These are phyloP conservation scores for Mactra quadrangularis DNA, from an alignment of 1,140 invertebrate species.

Conservation along the genomic window DNA sequence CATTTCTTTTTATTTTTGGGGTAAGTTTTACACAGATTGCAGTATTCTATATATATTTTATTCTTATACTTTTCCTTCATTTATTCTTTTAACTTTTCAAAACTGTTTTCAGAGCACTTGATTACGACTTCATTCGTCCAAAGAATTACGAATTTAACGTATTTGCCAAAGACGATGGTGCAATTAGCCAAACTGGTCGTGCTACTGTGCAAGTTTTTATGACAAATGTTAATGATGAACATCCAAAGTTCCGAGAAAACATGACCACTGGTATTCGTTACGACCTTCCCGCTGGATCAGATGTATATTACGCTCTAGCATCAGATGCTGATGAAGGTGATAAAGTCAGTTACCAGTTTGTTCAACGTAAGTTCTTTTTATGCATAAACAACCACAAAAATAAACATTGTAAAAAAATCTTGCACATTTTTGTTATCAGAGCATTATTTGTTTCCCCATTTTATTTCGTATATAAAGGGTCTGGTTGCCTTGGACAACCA, in stretches of 20 bases:
- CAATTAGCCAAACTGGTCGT: slow-evolving; percentile 85
- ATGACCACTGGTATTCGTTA: slow-evolving; percentile 92
- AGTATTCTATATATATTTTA: no score
- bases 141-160: slow-evolving; percentile 74
- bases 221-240: slow-evolving; percentile 78
- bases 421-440: no score
- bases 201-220: slow-evolving; percentile 88
- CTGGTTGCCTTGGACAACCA: no score
- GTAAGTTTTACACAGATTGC: no score
- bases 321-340: slow-evolving; percentile 92
- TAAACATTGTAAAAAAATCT: no score
- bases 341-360: slow-evolving; percentile 59
- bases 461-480: no score
- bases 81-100: no score
- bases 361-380: slow-evolving; percentile 49
- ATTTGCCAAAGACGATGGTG: slow-evolving; percentile 74
- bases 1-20: no score
- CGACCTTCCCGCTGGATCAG: slow-evolving; percentile 94
- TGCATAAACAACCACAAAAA: no score
- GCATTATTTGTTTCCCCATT: no score
- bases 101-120: slow-evolving; percentile 60
- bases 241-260: slow-evolving; percentile 86
- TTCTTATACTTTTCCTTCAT: no score
- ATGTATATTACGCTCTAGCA: slow-evolving; percentile 95
- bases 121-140: slow-evolving; percentile 67